Evolutionary conservation across 1,140 invertebrate species (phyloP).

Genomic region (Triops cancriformis): DNA sequence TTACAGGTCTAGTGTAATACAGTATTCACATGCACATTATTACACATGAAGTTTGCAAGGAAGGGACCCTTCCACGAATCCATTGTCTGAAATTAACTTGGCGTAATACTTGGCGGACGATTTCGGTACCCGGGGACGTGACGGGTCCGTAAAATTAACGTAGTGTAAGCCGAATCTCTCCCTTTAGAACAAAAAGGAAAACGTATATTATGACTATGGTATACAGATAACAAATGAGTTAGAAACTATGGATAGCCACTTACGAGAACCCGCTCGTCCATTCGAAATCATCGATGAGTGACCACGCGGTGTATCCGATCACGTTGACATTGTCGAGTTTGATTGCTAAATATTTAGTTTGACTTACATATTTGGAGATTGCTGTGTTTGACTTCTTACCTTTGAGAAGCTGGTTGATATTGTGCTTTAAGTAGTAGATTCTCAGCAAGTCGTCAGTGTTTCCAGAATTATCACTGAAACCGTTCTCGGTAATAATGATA

Average conservation of each 20-base stretch:
- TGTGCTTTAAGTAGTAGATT: conserved; percentile 41
- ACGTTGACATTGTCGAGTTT: conserved; percentile 35
- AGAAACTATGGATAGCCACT: neutral
- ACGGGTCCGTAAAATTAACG: conserved; percentile 59
- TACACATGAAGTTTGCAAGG: neutral
- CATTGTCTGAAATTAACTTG: conserved; percentile 37
- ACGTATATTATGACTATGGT: too few relatives aligned
- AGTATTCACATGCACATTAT: too few relatives aligned
- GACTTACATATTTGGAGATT: neutral
- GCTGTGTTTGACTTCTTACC: conserved; percentile 15
- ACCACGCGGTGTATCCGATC: conserved; percentile 32
- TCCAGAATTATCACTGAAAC: conserved; percentile 31
- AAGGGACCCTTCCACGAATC: conserved; percentile 30
- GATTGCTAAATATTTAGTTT: conserved; percentile 33
- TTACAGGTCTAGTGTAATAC: too few relatives aligned
- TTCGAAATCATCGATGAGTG: conserved; percentile 34
- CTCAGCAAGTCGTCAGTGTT: conserved; percentile 47
- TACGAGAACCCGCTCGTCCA: conserved; percentile 32
- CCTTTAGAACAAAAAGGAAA: conserved; percentile 42
- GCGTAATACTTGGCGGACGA: conserved; percentile 50
- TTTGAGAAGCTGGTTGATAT: conserved; percentile 28
- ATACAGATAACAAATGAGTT: neutral
- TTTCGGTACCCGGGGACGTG: conserved; percentile 57
- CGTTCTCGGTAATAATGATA: conserved; percentile 34
- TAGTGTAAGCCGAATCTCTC: conserved; percentile 62